Evolutionary conservation across 2,888 invertebrate genomes (phyloP).

Genomic region (Drosophila neonasuta): DNA sequence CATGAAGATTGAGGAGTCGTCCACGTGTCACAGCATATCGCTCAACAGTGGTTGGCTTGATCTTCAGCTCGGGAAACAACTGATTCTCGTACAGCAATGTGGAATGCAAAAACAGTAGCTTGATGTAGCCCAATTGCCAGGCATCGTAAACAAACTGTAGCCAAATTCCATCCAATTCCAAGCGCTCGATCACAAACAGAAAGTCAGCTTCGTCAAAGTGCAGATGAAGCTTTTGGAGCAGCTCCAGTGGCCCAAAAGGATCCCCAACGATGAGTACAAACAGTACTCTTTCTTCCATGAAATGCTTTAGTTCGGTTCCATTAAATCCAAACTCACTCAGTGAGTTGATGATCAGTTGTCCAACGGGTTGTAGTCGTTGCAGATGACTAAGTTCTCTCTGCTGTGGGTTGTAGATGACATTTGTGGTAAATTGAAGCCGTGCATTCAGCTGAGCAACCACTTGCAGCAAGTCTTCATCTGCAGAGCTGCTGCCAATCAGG

Average conservation of each 20-base stretch:
- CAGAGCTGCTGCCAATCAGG: too few relatives aligned
- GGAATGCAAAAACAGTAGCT: constrained; percentile 42
- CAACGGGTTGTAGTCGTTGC: background rate
- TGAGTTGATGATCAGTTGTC: constrained; percentile 33
- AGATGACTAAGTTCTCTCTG: constrained; percentile 20
- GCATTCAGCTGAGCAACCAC: constrained; percentile 49
- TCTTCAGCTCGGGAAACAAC: constrained; percentile 41
- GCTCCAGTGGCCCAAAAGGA: constrained; percentile 24
- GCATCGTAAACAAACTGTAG: constrained; percentile 26
- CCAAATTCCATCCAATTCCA: constrained; percentile 29
- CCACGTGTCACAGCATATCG: constrained; percentile 22
- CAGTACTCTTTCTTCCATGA: constrained; percentile 24
- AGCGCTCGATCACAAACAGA: constrained; percentile 34
- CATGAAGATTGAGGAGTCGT: constrained; percentile 29
- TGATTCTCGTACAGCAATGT: constrained; percentile 33
- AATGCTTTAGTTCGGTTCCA: constrained; percentile 18
- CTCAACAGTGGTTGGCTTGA: constrained; percentile 23
- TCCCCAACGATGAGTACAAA: constrained; percentile 34
- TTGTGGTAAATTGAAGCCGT: constrained; percentile 32
- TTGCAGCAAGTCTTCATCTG: constrained; percentile 10
- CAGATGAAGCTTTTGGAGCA: constrained; percentile 19
- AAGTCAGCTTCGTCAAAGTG: constrained; percentile 50
- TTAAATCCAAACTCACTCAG: constrained; percentile 13
- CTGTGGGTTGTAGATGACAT: constrained; percentile 43
- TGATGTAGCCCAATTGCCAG: constrained; percentile 45